A percentile compares a stretch with the other conserved stretches of the same genome.
Evolutionary conservation across 2,888 invertebrate species (phyloP).

Genomic region (Folsomia candida): DNA sequence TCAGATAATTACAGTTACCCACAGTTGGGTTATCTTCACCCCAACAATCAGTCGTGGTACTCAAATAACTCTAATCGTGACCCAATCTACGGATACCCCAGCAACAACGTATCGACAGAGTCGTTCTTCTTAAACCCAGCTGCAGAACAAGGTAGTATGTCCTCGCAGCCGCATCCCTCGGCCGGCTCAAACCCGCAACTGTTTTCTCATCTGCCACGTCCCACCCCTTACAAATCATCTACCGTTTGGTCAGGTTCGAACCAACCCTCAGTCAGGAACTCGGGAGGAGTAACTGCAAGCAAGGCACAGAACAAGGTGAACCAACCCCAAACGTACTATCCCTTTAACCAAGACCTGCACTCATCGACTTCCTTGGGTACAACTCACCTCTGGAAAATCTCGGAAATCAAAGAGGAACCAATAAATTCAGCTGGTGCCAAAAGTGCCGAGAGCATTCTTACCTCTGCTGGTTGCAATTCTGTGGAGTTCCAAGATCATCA

Average conservation of each 20-base stretch:
- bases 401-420: constrained; percentile 45
- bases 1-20: neutral
- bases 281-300: neutral
- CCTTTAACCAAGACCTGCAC: constrained; percentile 51
- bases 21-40: constrained; percentile 18
- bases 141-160: constrained; percentile 30
- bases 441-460: constrained; percentile 49
- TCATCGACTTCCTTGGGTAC: constrained; percentile 23
- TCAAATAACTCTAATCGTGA: constrained; percentile 15
- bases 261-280: neutral
- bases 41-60: constrained; percentile 37
- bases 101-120: constrained; percentile 15
- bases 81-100: constrained; percentile 10
- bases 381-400: constrained; percentile 35
- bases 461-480: neutral
- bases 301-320: constrained; percentile 25
- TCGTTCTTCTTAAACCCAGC: constrained; percentile 12
- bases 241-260: constrained; percentile 31
- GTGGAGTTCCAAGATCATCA: constrained; percentile 25
- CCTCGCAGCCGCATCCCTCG: constrained; percentile 23
- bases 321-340: constrained; percentile 49
- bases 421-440: constrained; percentile 48
- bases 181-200: constrained; percentile 31
- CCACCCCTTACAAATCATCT: constrained; percentile 51
- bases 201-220: constrained; percentile 51